Percentiles rank a stretch among this genome's conserved stretches.
These are phyloP conservation scores for Drosophila arawakana DNA, from an alignment of 1,140 invertebrate species.

Conservation along the genomic window DNA sequence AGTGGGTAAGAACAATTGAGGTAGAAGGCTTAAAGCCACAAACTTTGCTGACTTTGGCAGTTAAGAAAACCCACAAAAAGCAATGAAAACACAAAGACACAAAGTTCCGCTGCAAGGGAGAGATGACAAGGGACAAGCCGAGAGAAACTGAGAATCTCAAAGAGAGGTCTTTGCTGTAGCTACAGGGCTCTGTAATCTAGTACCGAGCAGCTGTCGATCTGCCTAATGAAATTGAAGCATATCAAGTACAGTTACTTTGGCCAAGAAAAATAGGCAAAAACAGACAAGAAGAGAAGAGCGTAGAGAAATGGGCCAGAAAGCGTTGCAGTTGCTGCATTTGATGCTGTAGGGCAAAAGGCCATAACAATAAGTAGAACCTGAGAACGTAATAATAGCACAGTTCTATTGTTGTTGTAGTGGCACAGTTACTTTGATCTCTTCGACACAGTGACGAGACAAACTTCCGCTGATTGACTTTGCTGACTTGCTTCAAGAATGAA, in stretches of 20 bases:
- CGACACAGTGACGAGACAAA: conserved; percentile 43
- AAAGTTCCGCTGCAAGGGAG: background rate
- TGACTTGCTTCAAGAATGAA: conserved; percentile 44
- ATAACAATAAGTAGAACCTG: conserved; percentile 65
- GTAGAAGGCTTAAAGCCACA: conserved; percentile 27
- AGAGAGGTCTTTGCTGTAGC: background rate
- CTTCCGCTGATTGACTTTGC: conserved; percentile 61
- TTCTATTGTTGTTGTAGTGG: conserved; percentile 23
- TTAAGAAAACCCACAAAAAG: conserved; percentile 11
- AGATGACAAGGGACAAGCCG: too few species aligned
- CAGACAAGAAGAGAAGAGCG: too few species aligned
- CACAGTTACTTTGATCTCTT: conserved; percentile 18
- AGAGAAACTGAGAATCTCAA: background rate
- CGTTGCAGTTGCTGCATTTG: conserved; percentile 23
- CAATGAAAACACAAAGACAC: conserved; percentile 10
- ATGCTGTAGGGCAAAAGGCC: conserved; percentile 56
- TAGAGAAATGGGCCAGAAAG: conserved; percentile 36
- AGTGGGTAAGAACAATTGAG: conserved; percentile 44
- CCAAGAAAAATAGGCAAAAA: conserved; percentile 19
- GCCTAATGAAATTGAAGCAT: conserved; percentile 72
- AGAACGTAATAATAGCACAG: conserved; percentile 46
- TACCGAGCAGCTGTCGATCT: conserved; percentile 57
- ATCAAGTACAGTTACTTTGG: conserved; percentile 67
- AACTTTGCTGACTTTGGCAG: conserved; percentile 4
- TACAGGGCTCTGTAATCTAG: background rate